Evolutionary conservation across 1,140 invertebrate genomes (phyloP).

Genomic region (Penaeus indicus): DNA sequence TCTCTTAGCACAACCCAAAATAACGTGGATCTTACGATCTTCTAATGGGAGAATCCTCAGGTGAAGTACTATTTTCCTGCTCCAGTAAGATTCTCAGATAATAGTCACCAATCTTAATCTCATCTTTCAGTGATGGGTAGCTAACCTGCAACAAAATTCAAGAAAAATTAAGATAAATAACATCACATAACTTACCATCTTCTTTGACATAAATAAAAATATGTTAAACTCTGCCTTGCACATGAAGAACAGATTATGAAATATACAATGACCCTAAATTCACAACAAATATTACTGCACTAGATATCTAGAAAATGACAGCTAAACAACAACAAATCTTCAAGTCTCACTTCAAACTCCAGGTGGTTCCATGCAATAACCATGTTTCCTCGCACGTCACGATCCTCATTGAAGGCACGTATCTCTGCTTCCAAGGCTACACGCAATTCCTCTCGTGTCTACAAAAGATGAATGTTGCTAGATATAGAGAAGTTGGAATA

Average conservation of each 20-base stretch:
- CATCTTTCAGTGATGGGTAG: constrained; percentile 93
- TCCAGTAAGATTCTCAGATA: constrained; percentile 95
- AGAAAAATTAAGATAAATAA: constrained; percentile 65
- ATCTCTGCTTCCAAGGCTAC: constrained; percentile 95
- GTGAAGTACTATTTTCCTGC: constrained; percentile 82
- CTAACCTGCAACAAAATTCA: constrained; percentile 74
- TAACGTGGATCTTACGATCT: constrained; percentile 79
- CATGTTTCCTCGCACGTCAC: constrained; percentile 81
- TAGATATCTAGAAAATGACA: no score
- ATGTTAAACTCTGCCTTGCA: no score
- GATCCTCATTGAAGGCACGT: constrained; percentile 88
- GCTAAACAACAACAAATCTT: neutral
- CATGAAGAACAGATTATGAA: neutral
- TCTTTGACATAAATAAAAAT: no score
- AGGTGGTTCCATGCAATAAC: constrained; percentile 98
- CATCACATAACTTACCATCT: neutral
- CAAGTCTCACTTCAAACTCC: constrained; percentile 83
- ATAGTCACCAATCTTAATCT: constrained; percentile 99
- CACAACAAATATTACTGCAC: neutral
- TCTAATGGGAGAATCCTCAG: constrained; percentile 87
- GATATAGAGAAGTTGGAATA: no score
- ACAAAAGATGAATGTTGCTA: constrained; percentile 66
- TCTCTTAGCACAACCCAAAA: neutral
- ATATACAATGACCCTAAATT: neutral
- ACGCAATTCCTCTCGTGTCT: constrained; percentile 95